Percentiles rank a stretch among this genome's conserved stretches.
Conservation (phyloP, 2,113 vertebrate genomes). For the Passer domesticus region DNA sequence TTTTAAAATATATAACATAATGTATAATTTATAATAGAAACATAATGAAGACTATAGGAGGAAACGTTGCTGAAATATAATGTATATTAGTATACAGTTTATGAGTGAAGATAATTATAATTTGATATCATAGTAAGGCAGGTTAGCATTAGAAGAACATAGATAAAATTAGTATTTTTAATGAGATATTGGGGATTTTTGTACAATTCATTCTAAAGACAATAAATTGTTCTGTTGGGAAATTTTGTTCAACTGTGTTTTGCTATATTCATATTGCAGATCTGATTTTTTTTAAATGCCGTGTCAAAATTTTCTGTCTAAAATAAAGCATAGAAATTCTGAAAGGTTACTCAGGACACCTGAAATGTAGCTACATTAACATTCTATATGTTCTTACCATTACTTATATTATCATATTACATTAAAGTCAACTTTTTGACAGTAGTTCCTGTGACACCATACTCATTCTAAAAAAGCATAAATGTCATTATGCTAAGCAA, state of each 20-base stretch:
- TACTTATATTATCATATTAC: neutral
- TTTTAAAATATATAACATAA: neutral
- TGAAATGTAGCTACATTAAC: neutral
- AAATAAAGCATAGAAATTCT: neutral
- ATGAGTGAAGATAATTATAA: neutral
- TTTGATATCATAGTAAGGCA: neutral
- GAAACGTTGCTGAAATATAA: neutral
- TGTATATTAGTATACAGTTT: neutral
- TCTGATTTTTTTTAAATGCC: neutral
- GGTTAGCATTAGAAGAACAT: neutral
- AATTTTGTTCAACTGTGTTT: neutral
- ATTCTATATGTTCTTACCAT: neutral
- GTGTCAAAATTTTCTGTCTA: neutral
- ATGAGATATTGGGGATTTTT: fast-evolving
- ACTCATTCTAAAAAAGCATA: neutral
- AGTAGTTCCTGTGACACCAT: conserved; percentile 10
- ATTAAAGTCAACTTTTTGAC: neutral
- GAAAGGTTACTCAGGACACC: neutral
- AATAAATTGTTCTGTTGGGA: neutral
- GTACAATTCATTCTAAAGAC: neutral
- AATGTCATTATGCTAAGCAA: conserved; percentile 42
- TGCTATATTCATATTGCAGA: neutral
- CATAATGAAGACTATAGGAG: neutral
- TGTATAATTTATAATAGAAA: neutral
- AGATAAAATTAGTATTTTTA: neutral